Evolutionary conservation across 2,797 vertebrate species (phyloP), one percentile per base, ranked within the genome.

Genomic region (Gorsachius magnificus): DNA sequence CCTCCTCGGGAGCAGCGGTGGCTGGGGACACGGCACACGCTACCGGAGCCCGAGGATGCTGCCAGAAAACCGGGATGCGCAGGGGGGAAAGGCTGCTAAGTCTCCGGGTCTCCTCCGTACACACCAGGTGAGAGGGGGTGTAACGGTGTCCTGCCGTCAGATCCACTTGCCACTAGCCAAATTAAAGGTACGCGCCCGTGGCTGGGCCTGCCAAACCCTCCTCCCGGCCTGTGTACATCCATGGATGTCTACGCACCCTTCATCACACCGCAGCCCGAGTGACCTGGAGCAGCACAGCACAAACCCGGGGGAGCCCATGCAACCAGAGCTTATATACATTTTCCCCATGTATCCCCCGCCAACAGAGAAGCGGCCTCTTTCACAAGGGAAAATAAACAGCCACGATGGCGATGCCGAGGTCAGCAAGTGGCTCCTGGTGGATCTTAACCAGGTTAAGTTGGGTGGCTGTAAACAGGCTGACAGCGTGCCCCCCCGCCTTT

Each of bases 391-490:
- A 95, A 93, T 93, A 95, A 96, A 94, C 93, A 2, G n/a, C 48
- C 82, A 45, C 78, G 58, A 89, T 21, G 90, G 86, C 72, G 53
- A 46, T 33, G 21, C 70, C 11, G 38, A 63, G 83, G 78, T 78
- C 94, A 76, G 94, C 90, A 88, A 95, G 90, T 93, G 95, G 83
- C 96, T 84, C 95, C 81, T 84, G 13, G 41, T 95, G 95, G 95
- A 95, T 96, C 92, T 76, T 86, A 94, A 87, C 91, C 95, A 90
- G 48, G 91, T 96, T 89, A 72, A 56, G 68, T 31, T 46, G 94
- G 95, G 95, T 95, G 91, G 81, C 64, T 96, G 96, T 95, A 96
- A 97, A 97, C 92, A 96, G 93, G 75, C 88, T 92, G 93, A 96
- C 95, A 93, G 94, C 89, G 61, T 6, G n/a, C 85, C 87, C 69